These are phyloP conservation scores for Pinctada fucata DNA, from an alignment of 2,888 invertebrate genomes.

Conservation along the genomic window DNA sequence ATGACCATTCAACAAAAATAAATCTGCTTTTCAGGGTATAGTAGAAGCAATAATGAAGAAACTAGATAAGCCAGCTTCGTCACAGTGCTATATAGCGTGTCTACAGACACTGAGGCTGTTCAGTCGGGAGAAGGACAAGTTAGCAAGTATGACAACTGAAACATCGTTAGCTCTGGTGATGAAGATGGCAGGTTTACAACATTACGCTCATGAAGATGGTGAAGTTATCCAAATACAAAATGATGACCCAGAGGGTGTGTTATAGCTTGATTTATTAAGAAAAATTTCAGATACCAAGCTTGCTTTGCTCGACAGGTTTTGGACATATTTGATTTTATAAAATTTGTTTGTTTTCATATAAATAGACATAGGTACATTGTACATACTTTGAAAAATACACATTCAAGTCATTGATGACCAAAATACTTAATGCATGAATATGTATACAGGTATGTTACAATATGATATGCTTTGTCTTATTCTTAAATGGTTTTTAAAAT, in stretches of 20 bases:
- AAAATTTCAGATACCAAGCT: too few relatives aligned
- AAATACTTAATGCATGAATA: too few relatives aligned
- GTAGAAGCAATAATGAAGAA: slow-evolving; percentile 57
- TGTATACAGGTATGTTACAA: too few relatives aligned
- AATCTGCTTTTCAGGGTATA: slow-evolving; percentile 55
- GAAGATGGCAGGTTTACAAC: slow-evolving; percentile 69
- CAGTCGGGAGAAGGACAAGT: slow-evolving; percentile 72
- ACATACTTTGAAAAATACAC: not conserved
- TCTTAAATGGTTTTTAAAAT: too few relatives aligned
- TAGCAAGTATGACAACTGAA: slow-evolving; percentile 68
- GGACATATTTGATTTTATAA: too few relatives aligned
- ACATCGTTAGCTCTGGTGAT: slow-evolving; percentile 64
- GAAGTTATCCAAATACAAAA: slow-evolving; percentile 65
- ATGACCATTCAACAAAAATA: not conserved
- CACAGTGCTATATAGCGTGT: slow-evolving; percentile 57
- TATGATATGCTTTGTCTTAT: too few relatives aligned
- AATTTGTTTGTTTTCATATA: not conserved
- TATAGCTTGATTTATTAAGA: not conserved
- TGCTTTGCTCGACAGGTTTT: too few relatives aligned
- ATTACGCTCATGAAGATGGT: slow-evolving; percentile 62
- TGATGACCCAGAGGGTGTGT: slow-evolving; percentile 63
- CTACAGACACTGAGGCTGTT: slow-evolving; percentile 72
- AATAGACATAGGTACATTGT: not conserved
- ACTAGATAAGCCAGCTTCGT: slow-evolving; percentile 55
- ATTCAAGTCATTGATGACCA: too few relatives aligned